Conservation (phyloP, 2,113 vertebrate species). For the Tichodroma muraria region DNA sequence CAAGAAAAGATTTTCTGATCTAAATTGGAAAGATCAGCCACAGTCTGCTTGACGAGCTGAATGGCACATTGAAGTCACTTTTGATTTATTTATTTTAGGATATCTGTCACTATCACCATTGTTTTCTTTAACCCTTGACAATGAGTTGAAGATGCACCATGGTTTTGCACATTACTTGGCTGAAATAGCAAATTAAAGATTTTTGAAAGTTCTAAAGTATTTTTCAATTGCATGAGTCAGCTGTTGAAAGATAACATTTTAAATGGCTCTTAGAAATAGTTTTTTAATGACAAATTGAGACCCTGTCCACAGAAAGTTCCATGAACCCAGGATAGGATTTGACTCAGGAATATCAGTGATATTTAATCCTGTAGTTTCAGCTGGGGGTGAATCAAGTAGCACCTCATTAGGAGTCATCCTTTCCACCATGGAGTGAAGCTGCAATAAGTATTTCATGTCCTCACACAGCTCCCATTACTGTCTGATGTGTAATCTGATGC, state of each 20-base stretch:
- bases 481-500: neutral
- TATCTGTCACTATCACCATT: neutral
- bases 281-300: neutral
- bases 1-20: constrained; percentile 8
- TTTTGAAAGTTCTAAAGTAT: neutral
- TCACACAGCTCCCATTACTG: neutral
- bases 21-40: constrained; percentile 37
- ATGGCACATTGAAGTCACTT: constrained; percentile 20
- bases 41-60: neutral
- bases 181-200: neutral
- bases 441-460: neutral
- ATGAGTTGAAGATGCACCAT: neutral
- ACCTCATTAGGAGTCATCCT: neutral
- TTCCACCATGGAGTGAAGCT: neutral
- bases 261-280: neutral
- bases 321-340: neutral
- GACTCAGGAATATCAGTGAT: neutral
- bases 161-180: neutral
- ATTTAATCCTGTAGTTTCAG: neutral
- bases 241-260: neutral
- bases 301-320: neutral
- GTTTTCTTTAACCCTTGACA: neutral
- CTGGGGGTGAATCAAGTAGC: neutral
- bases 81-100: constrained; percentile 33
- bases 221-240: neutral